Evolutionary conservation across 2,113 vertebrate species (phyloP).

Genomic region (Phasianus colchicus): DNA sequence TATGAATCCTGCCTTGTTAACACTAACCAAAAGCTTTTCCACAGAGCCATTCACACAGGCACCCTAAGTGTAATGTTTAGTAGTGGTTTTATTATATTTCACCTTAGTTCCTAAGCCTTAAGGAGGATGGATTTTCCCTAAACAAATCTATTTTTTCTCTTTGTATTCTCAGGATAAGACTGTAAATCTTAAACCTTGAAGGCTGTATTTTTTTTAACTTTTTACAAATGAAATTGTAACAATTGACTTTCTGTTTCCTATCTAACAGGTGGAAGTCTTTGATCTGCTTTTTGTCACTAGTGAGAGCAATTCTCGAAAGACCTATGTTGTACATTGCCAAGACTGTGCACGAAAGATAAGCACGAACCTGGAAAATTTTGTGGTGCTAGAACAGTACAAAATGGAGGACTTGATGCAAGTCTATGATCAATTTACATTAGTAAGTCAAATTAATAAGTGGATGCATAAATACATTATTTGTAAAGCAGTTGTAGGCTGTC

Average conservation of each 20-base stretch:
- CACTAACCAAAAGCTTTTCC: not conserved
- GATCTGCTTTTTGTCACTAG: slow-evolving; percentile 97
- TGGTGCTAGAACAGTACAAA: slow-evolving; percentile 98
- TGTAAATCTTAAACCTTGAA: not conserved
- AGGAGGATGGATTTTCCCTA: not conserved
- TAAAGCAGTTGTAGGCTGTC: slow-evolving; percentile 63
- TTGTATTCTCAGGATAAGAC: not conserved
- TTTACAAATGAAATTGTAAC: slow-evolving; percentile 1
- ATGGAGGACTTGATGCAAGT: slow-evolving; percentile 97
- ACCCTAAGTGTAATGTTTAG: not conserved
- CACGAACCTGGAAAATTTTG: slow-evolving; percentile 93
- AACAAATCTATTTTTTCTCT: not conserved
- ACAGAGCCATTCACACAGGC: not conserved
- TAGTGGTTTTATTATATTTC: not conserved
- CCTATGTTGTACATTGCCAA: slow-evolving; percentile 95
- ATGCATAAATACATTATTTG: slow-evolving; percentile 69
- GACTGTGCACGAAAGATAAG: slow-evolving; percentile 96
- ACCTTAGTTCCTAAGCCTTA: not conserved
- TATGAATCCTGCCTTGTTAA: not conserved
- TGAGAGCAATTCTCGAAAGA: slow-evolving; percentile 95
- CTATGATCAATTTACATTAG: slow-evolving; percentile 99
- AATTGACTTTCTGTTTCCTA: slow-evolving; percentile 17
- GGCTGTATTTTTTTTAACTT: not conserved
- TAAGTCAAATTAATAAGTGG: slow-evolving; percentile 85
- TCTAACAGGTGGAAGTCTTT: slow-evolving; percentile 95